Evolutionary conservation across 2,888 invertebrate species (phyloP).

Genomic region (Amphipoea oculea): DNA sequence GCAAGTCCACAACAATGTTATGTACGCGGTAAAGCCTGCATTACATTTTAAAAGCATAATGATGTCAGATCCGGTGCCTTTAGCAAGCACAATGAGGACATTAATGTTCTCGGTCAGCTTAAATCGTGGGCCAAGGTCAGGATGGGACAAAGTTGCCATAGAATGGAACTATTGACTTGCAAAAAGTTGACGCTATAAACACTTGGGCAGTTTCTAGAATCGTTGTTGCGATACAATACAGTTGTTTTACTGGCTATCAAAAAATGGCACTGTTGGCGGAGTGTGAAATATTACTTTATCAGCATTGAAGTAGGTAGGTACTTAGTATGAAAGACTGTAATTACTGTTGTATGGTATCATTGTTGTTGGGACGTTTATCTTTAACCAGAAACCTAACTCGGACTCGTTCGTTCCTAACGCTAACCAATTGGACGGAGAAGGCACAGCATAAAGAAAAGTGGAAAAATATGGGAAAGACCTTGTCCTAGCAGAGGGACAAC

Average conservation of each 20-base stretch:
- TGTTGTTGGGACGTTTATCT: background rate
- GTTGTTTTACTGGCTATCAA: background rate
- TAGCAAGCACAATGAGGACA: constrained; percentile 43
- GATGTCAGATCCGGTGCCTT: constrained; percentile 51
- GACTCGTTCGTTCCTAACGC: no score
- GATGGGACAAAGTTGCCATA: constrained; percentile 21
- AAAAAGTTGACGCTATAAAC: background rate
- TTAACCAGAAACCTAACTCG: background rate
- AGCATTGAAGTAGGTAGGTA: background rate
- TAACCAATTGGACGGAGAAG: background rate
- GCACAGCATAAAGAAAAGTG: background rate
- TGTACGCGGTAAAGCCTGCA: constrained; percentile 2
- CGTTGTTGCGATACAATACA: background rate
- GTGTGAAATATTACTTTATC: background rate
- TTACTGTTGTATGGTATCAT: background rate
- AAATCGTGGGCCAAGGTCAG: constrained; percentile 32
- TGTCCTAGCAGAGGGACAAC: background rate
- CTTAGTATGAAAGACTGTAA: background rate
- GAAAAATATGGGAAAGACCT: background rate
- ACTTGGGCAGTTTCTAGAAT: background rate
- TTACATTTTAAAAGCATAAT: constrained; percentile 31
- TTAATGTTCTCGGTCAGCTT: constrained; percentile 39
- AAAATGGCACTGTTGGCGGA: constrained; percentile 7
- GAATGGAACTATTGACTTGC: background rate
- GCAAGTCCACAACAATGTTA: constrained; percentile 24